These are phyloP conservation scores for Etheostoma cragini DNA, from an alignment of 2,113 vertebrate species.

Conservation along the genomic window DNA sequence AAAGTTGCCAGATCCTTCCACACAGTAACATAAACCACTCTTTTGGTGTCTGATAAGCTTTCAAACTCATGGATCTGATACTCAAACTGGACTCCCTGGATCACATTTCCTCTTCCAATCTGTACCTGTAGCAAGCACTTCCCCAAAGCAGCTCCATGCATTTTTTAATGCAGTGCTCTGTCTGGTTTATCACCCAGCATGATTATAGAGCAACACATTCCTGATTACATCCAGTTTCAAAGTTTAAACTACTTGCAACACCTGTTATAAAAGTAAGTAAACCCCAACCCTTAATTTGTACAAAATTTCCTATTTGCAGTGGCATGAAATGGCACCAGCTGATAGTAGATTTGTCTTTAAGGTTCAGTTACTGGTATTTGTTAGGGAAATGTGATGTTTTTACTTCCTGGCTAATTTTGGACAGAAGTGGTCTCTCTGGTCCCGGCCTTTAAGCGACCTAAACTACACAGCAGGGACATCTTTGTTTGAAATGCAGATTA, in stretches of 20 bases:
- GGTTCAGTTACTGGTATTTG: background rate
- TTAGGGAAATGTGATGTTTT: background rate
- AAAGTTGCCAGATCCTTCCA: background rate
- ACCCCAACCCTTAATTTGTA: background rate
- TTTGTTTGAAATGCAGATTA: constrained; percentile 64
- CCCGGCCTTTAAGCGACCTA: background rate
- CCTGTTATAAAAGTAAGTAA: background rate
- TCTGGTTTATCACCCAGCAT: background rate
- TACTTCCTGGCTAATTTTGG: background rate
- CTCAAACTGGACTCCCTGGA: constrained; percentile 4
- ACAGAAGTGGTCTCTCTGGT: constrained; percentile 4
- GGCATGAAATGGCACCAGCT: background rate
- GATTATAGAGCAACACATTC: too few relatives aligned
- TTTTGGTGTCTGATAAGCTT: constrained; percentile 10
- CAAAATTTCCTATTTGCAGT: background rate
- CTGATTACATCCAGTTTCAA: background rate
- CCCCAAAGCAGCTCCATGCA: constrained; percentile 2
- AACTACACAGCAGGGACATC: constrained; percentile 17
- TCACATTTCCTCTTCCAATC: background rate
- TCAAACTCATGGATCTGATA: constrained; percentile 12
- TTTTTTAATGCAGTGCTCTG: constrained; percentile 17
- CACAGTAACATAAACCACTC: background rate
- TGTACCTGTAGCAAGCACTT: background rate
- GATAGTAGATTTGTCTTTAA: background rate
- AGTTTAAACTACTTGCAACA: background rate